Percentiles rank a stretch among this genome's conserved stretches.
Evolutionary conservation across 1,140 invertebrate species (phyloP).

Genomic region (Heliconius hewitsoni): DNA sequence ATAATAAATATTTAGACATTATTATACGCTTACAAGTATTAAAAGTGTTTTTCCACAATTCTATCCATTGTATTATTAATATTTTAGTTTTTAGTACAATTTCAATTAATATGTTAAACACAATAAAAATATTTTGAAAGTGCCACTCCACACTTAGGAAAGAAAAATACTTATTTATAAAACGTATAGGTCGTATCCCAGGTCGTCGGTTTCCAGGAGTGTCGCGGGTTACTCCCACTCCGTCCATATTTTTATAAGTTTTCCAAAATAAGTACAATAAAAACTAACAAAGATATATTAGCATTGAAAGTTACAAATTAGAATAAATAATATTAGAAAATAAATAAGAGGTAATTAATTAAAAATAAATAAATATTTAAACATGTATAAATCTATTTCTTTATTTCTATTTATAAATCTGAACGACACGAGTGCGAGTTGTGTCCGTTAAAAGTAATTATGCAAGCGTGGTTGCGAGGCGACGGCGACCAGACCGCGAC

Average conservation of each 20-base stretch:
- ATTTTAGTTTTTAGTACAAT: neutral
- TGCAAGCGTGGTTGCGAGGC: constrained; percentile 68
- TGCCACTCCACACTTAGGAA: too few relatives aligned
- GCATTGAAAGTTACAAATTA: neutral
- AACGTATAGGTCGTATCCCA: too few relatives aligned
- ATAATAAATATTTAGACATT: neutral
- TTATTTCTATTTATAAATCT: constrained; percentile 39
- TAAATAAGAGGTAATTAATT: neutral
- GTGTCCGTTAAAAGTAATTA: constrained; percentile 69
- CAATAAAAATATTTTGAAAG: too few relatives aligned
- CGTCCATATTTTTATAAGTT: neutral
- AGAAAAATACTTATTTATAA: too few relatives aligned
- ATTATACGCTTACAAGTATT: neutral
- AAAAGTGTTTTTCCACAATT: neutral
- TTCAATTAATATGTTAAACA: neutral
- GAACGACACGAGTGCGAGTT: constrained; percentile 39
- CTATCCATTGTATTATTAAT: neutral
- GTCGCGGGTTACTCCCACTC: too few relatives aligned
- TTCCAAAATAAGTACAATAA: neutral
- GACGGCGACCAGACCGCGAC: constrained; percentile 52
- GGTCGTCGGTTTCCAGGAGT: too few relatives aligned
- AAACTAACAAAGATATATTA: neutral
- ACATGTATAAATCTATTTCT: constrained; percentile 20
- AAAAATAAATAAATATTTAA: neutral
- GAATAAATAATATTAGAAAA: neutral